phyloP scores from a whole-genome alignment of 2,888 invertebrate species.

The Selenia dentaria region DNA sequence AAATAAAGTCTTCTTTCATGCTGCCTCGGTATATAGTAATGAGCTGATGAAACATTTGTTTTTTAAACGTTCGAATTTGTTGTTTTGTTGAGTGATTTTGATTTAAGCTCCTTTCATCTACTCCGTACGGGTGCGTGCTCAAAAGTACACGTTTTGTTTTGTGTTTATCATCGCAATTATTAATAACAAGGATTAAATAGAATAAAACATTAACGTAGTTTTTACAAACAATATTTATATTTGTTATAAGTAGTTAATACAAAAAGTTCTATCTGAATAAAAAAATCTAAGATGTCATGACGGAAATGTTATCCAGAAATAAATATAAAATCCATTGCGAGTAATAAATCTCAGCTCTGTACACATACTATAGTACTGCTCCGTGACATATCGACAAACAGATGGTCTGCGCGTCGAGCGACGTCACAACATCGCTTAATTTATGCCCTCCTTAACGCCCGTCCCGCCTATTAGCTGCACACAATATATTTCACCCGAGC shows the following conservation, averaged over 20 bases:
- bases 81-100: slow-evolving; percentile 18
- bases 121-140: background rate
- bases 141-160: slow-evolving; percentile 4
- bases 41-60: slow-evolving; percentile 47
- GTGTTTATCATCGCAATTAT: slow-evolving; percentile 1
- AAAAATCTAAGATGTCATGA: too few species aligned
- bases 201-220: too few species aligned
- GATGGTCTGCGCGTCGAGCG: slow-evolving; percentile 67
- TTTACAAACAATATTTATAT: too few species aligned
- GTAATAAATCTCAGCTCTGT: slow-evolving; percentile 49
- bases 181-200: background rate
- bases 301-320: too few species aligned
- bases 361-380: slow-evolving; percentile 56
- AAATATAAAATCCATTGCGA: too few species aligned
- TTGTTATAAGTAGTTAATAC: too few species aligned
- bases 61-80: slow-evolving; percentile 22
- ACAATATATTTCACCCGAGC: slow-evolving; percentile 72
- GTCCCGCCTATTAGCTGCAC: slow-evolving; percentile 82
- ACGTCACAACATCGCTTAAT: slow-evolving; percentile 82
- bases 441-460: slow-evolving; percentile 82
- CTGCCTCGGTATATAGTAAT: slow-evolving; percentile 34
- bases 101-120: slow-evolving; percentile 20
- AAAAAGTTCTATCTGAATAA: too few species aligned
- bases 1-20: slow-evolving; percentile 51
- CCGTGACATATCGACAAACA: slow-evolving; percentile 82